Evolutionary conservation across 1,140 invertebrate genomes (phyloP), one percentile per base, ranked within the genome.

Genomic region (Thaumatotibia leucotreta): DNA sequence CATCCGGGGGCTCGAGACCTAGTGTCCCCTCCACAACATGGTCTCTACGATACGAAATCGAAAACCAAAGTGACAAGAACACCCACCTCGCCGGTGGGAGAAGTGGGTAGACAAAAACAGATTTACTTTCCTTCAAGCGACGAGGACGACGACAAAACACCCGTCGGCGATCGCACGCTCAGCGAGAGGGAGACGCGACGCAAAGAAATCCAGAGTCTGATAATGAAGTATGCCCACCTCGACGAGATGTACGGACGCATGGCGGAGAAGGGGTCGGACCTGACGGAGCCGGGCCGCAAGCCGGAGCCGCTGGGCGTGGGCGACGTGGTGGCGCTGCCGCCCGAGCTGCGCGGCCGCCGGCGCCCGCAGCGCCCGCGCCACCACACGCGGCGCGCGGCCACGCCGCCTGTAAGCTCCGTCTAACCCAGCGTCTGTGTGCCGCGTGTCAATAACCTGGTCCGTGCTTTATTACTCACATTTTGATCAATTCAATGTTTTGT

Each of bases 181-280:
- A 91, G 91, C 64, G 95, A 96, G 66, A 91, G 96, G 20, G 95
- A 95, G 80, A 94, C 94, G 11, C 94, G 94, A 70, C 92, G 96
- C 2, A 96, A 96, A 70, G 96, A 97, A 77, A 96, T 97, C 8
- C 95, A 96, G 81, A 94, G 94, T 68, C 86, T 97, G 6, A 96
- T 97, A 39, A 92, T 94, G 89, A 96, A 96, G 72, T 96, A 96
- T 79, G 93, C 95, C 0, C 93, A 94, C 14, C 82, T 95, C 63
- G 95, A 96, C 63, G 95, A 95, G 65, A 92, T 93, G 27, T 93
- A 94, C 81, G 91, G 92, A 58, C 82, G 91, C 1, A 88, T 90
- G 22, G 77, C 71, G 1, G 82, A 84, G 4, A 84, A 84, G 50
- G 82, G 83, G 49, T 54, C 77, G 10, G 83, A 83, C 10, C 82